Conservation (phyloP, 2,797 vertebrate genomes). For the Centropyge bicolor region DNA sequence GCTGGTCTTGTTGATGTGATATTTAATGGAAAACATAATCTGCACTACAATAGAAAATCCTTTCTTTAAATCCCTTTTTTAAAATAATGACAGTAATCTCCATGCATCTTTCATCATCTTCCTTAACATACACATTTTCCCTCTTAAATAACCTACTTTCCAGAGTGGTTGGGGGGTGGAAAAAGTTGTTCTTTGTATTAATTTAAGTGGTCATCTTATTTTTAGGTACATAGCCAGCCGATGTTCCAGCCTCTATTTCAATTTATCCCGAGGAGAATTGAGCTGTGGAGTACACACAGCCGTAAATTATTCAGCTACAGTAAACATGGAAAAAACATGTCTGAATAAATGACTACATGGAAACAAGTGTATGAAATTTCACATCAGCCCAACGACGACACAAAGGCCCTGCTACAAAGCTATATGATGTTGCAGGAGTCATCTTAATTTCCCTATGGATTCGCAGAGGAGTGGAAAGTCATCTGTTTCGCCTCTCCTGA, state of each 20-base stretch:
- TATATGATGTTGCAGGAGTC: constrained; percentile 32
- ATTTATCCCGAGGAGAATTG: constrained; percentile 60
- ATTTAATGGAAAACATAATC: constrained; percentile 6
- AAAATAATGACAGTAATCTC: neutral
- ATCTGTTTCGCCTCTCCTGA: constrained; percentile 32
- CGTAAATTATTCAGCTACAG: constrained; percentile 74
- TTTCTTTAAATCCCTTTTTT: neutral
- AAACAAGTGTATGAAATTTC: constrained; percentile 56
- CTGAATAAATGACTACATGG: constrained; percentile 70
- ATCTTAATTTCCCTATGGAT: constrained; percentile 64
- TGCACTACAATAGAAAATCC: neutral
- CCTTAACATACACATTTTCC: neutral
- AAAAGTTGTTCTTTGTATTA: constrained; percentile 29
- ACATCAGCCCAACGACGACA: constrained; percentile 32
- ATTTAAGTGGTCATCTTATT: constrained; percentile 57
- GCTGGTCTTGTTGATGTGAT: constrained; percentile 4
- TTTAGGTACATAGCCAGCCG: constrained; percentile 43
- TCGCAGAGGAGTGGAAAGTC: constrained; percentile 35
- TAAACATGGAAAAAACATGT: constrained; percentile 71
- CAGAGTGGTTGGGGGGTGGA: neutral
- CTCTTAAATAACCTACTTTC: constrained; percentile 36
- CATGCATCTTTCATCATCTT: neutral
- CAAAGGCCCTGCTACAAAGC: constrained; percentile 34
- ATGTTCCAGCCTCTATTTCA: constrained; percentile 41
- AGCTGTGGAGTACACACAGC: constrained; percentile 40